phyloP scores from a whole-genome alignment of 2,113 vertebrate species.

The Daboia siamensis region DNA sequence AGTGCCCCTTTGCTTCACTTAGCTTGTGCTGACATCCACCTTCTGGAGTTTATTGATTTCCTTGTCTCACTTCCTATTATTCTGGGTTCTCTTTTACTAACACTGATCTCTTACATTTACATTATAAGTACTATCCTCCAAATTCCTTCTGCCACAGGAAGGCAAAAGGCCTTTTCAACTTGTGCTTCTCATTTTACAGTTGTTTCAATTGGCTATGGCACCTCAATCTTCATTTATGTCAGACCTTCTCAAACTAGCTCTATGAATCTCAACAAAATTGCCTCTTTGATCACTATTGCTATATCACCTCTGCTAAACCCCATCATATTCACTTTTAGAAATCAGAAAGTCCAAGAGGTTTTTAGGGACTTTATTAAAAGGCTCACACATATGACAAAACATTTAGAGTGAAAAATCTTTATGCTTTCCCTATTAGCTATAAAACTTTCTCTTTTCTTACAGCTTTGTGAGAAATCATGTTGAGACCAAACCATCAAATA shows the following conservation, averaged over 20 bases:
- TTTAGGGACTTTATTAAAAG: neutral
- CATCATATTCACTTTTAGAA: constrained; percentile 17
- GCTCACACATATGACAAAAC: neutral
- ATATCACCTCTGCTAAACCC: constrained; percentile 13
- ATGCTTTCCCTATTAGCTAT: neutral
- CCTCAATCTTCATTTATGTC: constrained; percentile 28
- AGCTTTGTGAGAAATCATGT: neutral
- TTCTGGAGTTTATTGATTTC: constrained; percentile 14
- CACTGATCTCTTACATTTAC: constrained; percentile 21
- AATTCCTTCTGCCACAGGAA: constrained; percentile 3
- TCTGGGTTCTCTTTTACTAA: constrained; percentile 15
- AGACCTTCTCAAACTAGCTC: neutral
- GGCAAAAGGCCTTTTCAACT: constrained; percentile 15
- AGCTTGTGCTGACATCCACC: constrained; percentile 20
- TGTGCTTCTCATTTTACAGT: constrained; percentile 37
- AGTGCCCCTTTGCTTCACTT: constrained; percentile 28
- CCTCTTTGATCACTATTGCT: neutral
- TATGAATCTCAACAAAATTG: constrained; percentile 6
- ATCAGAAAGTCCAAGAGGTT: neutral
- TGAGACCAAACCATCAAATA: too few relatives aligned
- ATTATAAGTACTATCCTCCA: constrained; percentile 20
- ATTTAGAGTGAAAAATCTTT: neutral
- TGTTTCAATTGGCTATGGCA: constrained; percentile 14
- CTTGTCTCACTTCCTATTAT: constrained; percentile 1
- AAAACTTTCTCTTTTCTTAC: neutral